phyloP scores from a whole-genome alignment of 1,140 invertebrate species.

The Calliopsis andreniformis region DNA sequence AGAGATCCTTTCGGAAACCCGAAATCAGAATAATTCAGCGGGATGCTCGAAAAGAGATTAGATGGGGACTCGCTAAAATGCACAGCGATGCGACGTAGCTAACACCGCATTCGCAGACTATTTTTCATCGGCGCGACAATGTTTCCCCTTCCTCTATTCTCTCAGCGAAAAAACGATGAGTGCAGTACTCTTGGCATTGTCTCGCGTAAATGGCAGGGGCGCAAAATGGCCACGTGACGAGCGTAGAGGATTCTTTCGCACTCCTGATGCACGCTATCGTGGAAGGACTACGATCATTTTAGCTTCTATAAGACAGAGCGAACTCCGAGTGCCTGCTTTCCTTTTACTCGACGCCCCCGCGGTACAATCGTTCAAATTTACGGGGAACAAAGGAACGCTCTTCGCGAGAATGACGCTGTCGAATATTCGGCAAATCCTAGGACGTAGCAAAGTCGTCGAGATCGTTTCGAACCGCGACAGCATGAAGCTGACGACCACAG shows the following conservation, averaged over 20 bases:
- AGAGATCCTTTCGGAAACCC: too few relatives aligned
- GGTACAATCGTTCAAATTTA: not conserved
- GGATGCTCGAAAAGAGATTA: slow-evolving; percentile 24
- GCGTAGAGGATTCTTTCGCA: slow-evolving; percentile 5
- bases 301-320: not conserved
- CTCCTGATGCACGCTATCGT: not conserved
- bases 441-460: too few relatives aligned
- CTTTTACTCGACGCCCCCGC: not conserved
- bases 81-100: too few relatives aligned
- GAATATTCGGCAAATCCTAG: too few relatives aligned
- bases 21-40: too few relatives aligned
- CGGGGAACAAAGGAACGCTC: not conserved
- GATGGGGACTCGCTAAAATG: not conserved
- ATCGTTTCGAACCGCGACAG: not conserved
- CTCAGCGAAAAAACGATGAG: not conserved
- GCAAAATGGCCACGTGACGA: slow-evolving; percentile 13
- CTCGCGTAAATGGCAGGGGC: slow-evolving; percentile 9
- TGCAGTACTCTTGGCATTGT: slow-evolving; percentile 44
- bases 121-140: slow-evolving; percentile 25
- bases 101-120: too few relatives aligned
- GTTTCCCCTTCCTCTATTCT: slow-evolving; percentile 27
- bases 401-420: not conserved
- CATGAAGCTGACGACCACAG: not conserved
- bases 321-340: not conserved
- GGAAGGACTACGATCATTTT: not conserved